Conservation (phyloP, 2,888 invertebrate genomes). For the Dryomyza anilis region DNA sequence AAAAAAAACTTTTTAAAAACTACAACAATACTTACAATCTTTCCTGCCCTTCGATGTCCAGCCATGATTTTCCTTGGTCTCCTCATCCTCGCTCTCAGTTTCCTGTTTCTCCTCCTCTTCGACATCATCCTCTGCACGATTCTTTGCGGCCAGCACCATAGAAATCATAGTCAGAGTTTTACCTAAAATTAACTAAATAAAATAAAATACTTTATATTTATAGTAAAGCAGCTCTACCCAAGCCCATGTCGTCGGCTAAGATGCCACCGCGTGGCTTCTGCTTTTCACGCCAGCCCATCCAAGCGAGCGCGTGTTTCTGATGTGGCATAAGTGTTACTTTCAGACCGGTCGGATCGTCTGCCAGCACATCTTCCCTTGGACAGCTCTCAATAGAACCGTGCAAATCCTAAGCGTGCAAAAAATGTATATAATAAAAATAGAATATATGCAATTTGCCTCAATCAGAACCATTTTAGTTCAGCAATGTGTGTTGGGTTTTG, state of each 20-base stretch:
- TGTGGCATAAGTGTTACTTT: slow-evolving; percentile 76
- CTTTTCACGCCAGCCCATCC: slow-evolving; percentile 89
- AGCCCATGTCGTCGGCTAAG: slow-evolving; percentile 68
- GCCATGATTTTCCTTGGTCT: slow-evolving; percentile 33
- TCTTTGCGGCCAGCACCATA: slow-evolving; percentile 68
- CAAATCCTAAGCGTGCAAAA: slow-evolving; percentile 64
- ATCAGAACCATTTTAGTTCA: background rate
- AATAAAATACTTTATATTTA: no score
- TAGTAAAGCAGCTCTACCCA: slow-evolving; percentile 42
- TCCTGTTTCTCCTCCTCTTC: slow-evolving; percentile 35
- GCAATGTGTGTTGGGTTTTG: background rate
- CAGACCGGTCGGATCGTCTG: slow-evolving; percentile 69
- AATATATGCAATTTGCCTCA: background rate
- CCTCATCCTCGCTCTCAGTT: slow-evolving; percentile 41
- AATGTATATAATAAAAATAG: background rate
- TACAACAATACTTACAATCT: slow-evolving; percentile 50
- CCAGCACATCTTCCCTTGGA: slow-evolving; percentile 67
- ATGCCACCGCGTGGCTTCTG: slow-evolving; percentile 87
- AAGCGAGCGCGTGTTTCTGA: slow-evolving; percentile 83
- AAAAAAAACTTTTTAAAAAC: no score
- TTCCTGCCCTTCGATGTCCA: slow-evolving; percentile 55
- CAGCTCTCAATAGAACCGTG: slow-evolving; percentile 73
- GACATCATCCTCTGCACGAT: slow-evolving; percentile 55
- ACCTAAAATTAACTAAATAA: slow-evolving; percentile 42
- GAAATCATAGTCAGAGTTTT: slow-evolving; percentile 86